A percentile compares a stretch with the other conserved stretches of the same genome.
Evolutionary conservation across 2,113 vertebrate species (phyloP).

Genomic region (Apistogramma diplotaenia): DNA sequence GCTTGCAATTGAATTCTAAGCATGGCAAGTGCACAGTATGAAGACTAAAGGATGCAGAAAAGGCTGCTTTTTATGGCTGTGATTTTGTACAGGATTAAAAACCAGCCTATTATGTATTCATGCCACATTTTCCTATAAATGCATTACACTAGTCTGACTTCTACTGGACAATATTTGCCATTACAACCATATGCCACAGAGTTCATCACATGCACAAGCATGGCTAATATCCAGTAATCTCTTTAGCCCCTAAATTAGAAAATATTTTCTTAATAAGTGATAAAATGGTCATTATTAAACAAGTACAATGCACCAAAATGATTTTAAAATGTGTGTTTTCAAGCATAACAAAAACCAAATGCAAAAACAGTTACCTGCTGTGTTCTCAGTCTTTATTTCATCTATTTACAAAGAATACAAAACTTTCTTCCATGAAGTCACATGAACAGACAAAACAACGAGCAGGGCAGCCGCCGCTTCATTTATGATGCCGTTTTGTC

Average conservation of each 20-base stretch:
- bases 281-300: not conserved
- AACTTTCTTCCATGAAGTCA: conserved; percentile 33
- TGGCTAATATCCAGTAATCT: not conserved
- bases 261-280: not conserved
- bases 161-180: conserved; percentile 69
- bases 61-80: not conserved
- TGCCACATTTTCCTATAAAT: not conserved
- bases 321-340: not conserved
- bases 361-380: not conserved
- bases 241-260: not conserved
- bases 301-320: not conserved
- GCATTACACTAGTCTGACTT: conserved; percentile 66
- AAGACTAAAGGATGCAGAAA: not conserved
- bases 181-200: conserved; percentile 32
- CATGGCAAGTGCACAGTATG: not conserved
- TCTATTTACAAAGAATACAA: conserved; percentile 80
- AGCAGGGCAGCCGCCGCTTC: not conserved
- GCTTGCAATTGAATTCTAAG: conserved; percentile 14
- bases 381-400: conserved; percentile 62
- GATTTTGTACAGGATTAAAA: not conserved
- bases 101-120: not conserved
- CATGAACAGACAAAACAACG: not conserved
- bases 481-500: conserved; percentile 69
- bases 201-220: not conserved
- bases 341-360: not conserved